A percentile compares a stretch with the other conserved stretches of the same genome.
phyloP scores from a whole-genome alignment of 2,797 vertebrate genomes.

The Gallirallus australis region DNA sequence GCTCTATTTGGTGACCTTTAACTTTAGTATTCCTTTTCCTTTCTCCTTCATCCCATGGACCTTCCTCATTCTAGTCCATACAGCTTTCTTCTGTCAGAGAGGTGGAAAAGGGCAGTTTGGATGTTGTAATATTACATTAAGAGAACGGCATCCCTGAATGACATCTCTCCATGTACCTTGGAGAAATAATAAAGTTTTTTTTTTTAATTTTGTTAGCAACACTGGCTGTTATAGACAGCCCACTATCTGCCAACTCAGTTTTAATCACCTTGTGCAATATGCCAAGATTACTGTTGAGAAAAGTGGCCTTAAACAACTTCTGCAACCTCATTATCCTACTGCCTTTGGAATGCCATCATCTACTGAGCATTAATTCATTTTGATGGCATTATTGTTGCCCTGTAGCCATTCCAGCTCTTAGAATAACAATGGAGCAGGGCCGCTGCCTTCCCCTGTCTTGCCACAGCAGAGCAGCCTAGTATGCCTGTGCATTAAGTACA shows the following conservation, averaged over 20 bases:
- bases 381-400: background rate
- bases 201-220: background rate
- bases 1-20: background rate
- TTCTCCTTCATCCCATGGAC: background rate
- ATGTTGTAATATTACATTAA: background rate
- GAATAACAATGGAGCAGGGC: background rate
- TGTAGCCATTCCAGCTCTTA: background rate
- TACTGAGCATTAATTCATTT: background rate
- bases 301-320: background rate
- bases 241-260: background rate
- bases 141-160: background rate
- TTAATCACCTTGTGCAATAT: background rate
- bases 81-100: background rate
- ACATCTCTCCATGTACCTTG: background rate
- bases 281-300: background rate
- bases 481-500: background rate
- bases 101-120: background rate
- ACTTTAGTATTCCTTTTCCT: background rate
- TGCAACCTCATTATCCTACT: background rate
- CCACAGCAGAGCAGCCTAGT: background rate
- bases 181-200: background rate
- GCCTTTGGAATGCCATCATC: background rate
- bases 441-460: background rate
- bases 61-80: background rate
- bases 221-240: background rate